These are phyloP conservation scores for Gymnosoma rotundatum DNA, from an alignment of 2,888 invertebrate species.

Conservation along the genomic window DNA sequence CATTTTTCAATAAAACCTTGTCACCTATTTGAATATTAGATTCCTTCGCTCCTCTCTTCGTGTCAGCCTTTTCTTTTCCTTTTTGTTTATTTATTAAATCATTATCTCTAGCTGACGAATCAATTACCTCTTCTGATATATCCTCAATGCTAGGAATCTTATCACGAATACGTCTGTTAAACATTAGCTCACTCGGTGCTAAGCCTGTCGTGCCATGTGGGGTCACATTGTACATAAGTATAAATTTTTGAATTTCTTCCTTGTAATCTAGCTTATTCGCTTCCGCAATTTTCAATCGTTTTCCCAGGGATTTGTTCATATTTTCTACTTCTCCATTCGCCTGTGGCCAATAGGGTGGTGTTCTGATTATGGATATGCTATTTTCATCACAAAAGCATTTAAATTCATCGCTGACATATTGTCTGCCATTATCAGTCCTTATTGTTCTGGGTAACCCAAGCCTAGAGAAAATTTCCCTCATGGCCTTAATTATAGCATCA, in stretches of 20 bases:
- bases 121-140: constrained; percentile 26
- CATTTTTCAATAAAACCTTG: constrained; percentile 55
- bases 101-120: constrained; percentile 27
- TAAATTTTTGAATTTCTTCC: constrained; percentile 47
- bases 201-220: constrained; percentile 61
- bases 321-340: constrained; percentile 61
- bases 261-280: constrained; percentile 44
- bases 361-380: constrained; percentile 64
- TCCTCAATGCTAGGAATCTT: constrained; percentile 52
- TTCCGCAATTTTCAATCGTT: constrained; percentile 56
- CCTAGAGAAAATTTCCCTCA: constrained; percentile 58
- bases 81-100: constrained; percentile 50
- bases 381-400: constrained; percentile 60
- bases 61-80: constrained; percentile 75
- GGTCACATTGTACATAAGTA: constrained; percentile 60
- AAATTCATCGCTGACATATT: constrained; percentile 68
- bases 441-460: constrained; percentile 65
- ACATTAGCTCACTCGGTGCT: constrained; percentile 49
- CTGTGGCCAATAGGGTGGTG: constrained; percentile 52
- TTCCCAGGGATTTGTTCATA: constrained; percentile 34
- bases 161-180: constrained; percentile 57
- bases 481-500: constrained; percentile 52
- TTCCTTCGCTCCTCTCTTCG: constrained; percentile 11
- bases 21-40: constrained; percentile 55
- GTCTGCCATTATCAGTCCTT: constrained; percentile 69